Evolutionary conservation across 2,113 vertebrate genomes (phyloP).

Genomic region (Trachemys scripta): DNA sequence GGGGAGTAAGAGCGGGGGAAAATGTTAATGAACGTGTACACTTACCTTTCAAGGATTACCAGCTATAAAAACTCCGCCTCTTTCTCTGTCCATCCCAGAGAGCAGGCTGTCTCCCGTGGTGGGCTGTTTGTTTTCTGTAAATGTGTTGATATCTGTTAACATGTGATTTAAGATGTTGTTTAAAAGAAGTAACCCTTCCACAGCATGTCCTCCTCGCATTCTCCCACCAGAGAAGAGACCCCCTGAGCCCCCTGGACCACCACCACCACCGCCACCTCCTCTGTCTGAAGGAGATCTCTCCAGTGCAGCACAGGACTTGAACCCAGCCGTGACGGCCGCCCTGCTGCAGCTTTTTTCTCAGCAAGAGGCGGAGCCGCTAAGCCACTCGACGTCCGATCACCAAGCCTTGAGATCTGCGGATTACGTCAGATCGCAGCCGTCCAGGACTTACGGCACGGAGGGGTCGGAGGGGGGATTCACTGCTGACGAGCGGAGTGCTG

Average conservation of each 20-base stretch:
- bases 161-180: slow-evolving; percentile 80
- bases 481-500: slow-evolving; percentile 78
- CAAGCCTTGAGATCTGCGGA: slow-evolving; percentile 72
- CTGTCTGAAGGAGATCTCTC: slow-evolving; percentile 75
- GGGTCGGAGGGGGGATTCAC: slow-evolving; percentile 79
- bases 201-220: slow-evolving; percentile 85
- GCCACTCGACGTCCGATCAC: slow-evolving; percentile 75
- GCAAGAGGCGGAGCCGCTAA: slow-evolving; percentile 84
- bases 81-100: neutral
- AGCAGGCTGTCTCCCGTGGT: neutral
- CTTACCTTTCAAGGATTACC: neutral
- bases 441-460: slow-evolving; percentile 82
- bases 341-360: slow-evolving; percentile 95
- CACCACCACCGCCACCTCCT: slow-evolving; percentile 78
- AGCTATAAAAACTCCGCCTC: neutral
- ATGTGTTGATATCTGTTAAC: slow-evolving; percentile 65
- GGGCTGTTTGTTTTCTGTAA: slow-evolving; percentile 14
- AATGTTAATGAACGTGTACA: fast-evolving
- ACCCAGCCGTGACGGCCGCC: slow-evolving; percentile 90
- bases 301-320: slow-evolving; percentile 84
- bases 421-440: slow-evolving; percentile 70
- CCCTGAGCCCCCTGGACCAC: slow-evolving; percentile 86
- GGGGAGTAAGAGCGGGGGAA: fast-evolving
- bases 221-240: slow-evolving; percentile 90
- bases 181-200: slow-evolving; percentile 88